Evolutionary conservation across 2,113 vertebrate species (phyloP), one percentile per base, ranked within the genome.

Genomic region (Morone chrysops): DNA sequence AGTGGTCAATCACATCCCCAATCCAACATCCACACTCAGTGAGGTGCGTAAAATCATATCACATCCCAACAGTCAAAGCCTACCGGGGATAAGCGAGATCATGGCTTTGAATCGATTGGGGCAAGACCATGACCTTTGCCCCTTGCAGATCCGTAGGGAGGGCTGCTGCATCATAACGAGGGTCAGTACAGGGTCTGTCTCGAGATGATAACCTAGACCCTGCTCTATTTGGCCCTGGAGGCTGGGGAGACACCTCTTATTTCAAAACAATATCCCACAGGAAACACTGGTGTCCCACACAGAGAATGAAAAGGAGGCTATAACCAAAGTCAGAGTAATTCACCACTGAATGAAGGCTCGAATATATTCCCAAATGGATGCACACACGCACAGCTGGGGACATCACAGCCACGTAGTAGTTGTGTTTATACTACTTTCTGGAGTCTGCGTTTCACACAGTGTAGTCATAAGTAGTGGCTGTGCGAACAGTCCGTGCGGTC

Each of bases 71-170:
- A 87, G 76, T 70, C 71, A 60, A 59, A 78, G n/a, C 36, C 48
- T 48, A 79, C 47, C 5, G 0, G 31, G 60, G 17, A 77, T 41
- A 65, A 74, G 47, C 31, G 51, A 75, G 11, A 82, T 81, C 18
- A 66, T 81, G 74, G 48, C 72, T 90, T 83, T 80, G 78, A 91
- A 92, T 83, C 5, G 31, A 88, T 63, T 68, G 53, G 60, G 85
- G 83, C 80, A 73, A 13, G 54, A 79, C 68, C 18, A 14, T 89
- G 89, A 89, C 76, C 81, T 81, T 91, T n/a, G 38, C 41, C 60
- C 78, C 50, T 38, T 53, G 53, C 8, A 67, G 69, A 78, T 86
- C 78, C 62, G 59, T n/a, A 57, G 69, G 66, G 84, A 89, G 69
- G 60, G 11, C 75, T 78, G 60, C 80, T 86, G 80, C 70, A 87